phyloP scores from a whole-genome alignment of 1,140 invertebrate species.

The Trichonephila inaurata region DNA sequence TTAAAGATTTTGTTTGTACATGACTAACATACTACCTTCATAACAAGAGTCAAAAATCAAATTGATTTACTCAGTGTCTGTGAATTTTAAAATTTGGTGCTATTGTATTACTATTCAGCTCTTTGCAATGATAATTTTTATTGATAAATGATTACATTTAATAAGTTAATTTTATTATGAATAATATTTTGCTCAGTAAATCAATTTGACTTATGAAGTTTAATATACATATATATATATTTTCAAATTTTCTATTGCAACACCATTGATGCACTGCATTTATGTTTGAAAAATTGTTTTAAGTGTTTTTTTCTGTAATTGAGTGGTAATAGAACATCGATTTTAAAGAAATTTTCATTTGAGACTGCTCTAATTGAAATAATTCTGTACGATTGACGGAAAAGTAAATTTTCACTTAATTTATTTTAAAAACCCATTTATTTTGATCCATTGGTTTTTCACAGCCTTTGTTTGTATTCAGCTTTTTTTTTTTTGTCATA shows the following conservation, averaged over 20 bases:
- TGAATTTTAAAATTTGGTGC: neutral
- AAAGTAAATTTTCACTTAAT: no score
- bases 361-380: no score
- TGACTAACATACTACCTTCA: neutral
- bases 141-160: neutral
- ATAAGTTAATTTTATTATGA: neutral
- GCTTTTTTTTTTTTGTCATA: no score
- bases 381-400: no score
- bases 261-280: neutral
- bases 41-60: neutral
- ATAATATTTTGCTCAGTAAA: neutral
- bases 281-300: neutral
- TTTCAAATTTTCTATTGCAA: neutral
- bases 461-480: no score
- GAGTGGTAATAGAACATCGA: neutral
- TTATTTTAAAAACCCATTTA: no score
- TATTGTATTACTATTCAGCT: neutral
- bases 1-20: conserved; percentile 46
- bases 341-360: no score
- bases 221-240: neutral
- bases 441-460: no score
- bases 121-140: neutral
- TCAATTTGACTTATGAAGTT: neutral
- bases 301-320: neutral
- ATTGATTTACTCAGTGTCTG: neutral